Conservation (phyloP, 1,140 invertebrate genomes). For the Pararge aegeria region DNA sequence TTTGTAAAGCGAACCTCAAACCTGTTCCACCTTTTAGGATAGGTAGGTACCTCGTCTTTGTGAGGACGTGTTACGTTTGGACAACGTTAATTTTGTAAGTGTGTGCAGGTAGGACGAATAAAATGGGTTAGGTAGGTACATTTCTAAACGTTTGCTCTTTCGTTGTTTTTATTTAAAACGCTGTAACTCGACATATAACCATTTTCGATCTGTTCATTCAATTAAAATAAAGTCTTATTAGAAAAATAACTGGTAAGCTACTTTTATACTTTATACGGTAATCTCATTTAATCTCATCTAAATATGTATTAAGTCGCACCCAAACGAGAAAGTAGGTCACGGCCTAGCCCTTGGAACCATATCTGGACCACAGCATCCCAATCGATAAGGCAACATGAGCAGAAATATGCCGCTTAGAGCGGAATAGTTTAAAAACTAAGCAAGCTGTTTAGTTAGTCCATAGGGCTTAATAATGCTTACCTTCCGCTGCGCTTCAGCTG, state of each 20-base stretch:
- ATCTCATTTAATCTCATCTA: constrained; percentile 2
- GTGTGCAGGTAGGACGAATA: constrained; percentile 15
- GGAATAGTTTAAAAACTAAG: not conserved
- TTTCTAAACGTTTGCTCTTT: not conserved
- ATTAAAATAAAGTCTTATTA: too few species aligned
- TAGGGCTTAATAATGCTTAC: constrained; percentile 77
- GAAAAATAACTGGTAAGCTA: not conserved
- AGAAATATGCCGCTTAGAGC: constrained; percentile 16
- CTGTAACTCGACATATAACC: too few species aligned
- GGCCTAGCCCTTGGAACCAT: constrained; percentile 64
- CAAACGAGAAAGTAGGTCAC: constrained; percentile 60
- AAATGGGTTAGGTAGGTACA: not conserved
- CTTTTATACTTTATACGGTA: not conserved
- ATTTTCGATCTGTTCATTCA: too few species aligned
- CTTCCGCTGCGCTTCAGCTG: constrained; percentile 95
- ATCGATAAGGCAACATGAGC: constrained; percentile 50
- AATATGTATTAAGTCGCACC: not conserved
- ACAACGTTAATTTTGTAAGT: constrained; percentile 3
- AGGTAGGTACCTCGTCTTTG: constrained; percentile 22
- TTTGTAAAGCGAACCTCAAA: constrained; percentile 29
- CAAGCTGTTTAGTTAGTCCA: not conserved
- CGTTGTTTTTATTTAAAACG: not conserved
- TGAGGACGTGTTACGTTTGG: constrained; percentile 3
- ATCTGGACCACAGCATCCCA: constrained; percentile 70
- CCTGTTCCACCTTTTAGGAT: constrained; percentile 41